Base-by-base conservation (phyloP, 2,113 vertebrate genomes). In the Cercopithecus mona region DNA sequence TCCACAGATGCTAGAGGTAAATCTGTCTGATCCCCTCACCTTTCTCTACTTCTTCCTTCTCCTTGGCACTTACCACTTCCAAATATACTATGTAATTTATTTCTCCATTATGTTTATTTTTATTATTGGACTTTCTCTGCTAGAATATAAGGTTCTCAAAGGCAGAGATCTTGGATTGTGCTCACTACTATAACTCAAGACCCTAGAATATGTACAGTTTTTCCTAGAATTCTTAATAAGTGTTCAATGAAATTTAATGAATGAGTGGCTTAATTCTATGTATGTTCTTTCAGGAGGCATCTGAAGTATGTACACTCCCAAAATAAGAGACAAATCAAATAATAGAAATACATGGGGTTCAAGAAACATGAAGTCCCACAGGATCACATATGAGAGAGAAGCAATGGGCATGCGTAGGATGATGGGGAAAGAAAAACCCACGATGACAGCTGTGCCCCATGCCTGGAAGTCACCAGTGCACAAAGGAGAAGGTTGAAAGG, bases 281-380 rank as follows among this genome's bases (percentile, higher is more conserved):
- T 45, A 48, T 61, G 52, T 88, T 88, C 64, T 57, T 95, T 88
- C 20, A 91, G 89, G 66, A 94, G 87, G 61, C 25, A 91, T 90
- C 30, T 32, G 35, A 68, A 90, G 11, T 14, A 81, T 2, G 0
- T 1, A 13, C 2, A 50, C 6, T 43, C n/a, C 57, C 14, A 59
- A 57, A 66, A 76, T 12, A 88, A 79, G 79, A 55, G 20, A 76
- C 8, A 68, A 66, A 43, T 43, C 55, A 93, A 92, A 32, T 55
- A 81, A 61, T 30, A 82, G 16, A 13, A 76, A 89, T n/a, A 88
- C 3, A 48, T 35, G 13, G 27, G 18, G 20, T 76, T 95, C 55
- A 79, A 57, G 88, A 86, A 40, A 20, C n/a, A 38, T 2, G 12
- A 8, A 14, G 38, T 73, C 22, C 4, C 2, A 17, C 38, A 5